Base-by-base conservation (phyloP, 2,797 vertebrate species). In the Cichlasoma orientale region DNA sequence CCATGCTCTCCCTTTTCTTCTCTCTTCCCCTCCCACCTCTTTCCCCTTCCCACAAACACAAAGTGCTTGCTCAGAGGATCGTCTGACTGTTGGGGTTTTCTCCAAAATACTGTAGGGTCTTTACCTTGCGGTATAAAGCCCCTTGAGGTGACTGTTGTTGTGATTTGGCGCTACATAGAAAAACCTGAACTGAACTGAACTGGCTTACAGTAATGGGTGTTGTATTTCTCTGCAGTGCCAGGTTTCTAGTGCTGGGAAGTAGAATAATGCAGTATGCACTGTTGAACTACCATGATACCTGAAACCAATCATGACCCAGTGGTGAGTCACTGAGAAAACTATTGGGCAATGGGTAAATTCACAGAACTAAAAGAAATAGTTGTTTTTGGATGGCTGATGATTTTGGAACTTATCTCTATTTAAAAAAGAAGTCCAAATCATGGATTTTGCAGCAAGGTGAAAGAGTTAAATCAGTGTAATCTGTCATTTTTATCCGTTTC, bases 281-380 rank as follows among this genome's bases (percentile, higher is more conserved):
- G n/a, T 16, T 31, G 52, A 44, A 68, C 36, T 27, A 55, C 41
- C 5, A 8, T 70, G 29, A 72, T 38, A 58, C 47, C 63, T 54
- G 72, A 69, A 79, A 83, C 41, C 47, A 52, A 77, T 58, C 23
- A 57, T 31, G 56, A 70, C 19, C 61, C 29, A 19, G 36, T 5
- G 14, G 52, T 79, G 63, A 79, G 38, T 82, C 54, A 71, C 38
- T 72, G 78, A 56, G 4, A 52, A 71, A 59, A 38, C 33, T 74
- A 33, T 1, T 1, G 4, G 14, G 47, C 10, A 13, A 10, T n/a
- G 12, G 14, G 19, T 69, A n/a, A 33, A 50, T 80, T 36, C 11
- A 74, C 27, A 71, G 36, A 68, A 19, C 25, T n/a, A 38, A 68
- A 74, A 41, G 0, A 63, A 2, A 33, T 3, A 18, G 6, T 16